Evolutionary conservation across 2,797 vertebrate genomes (phyloP), one percentile per base, ranked within the genome.

Genomic region (Paguma larvata): DNA sequence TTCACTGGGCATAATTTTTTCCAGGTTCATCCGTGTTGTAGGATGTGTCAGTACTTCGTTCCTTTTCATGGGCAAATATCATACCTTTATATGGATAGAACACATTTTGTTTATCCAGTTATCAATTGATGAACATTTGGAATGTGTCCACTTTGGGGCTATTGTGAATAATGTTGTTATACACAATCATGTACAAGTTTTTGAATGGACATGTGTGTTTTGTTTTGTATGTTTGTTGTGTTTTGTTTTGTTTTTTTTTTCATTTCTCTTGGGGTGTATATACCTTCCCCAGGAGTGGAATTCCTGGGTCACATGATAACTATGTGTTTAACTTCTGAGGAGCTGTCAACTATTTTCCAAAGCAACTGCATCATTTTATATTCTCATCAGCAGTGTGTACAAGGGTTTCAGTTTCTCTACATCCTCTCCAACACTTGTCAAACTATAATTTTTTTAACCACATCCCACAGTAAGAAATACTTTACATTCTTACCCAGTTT

Each of bases 401-500:
- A n/a, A 92, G 62, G 46, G 38, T 89, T 92, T 93, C 15, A 67
- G 2, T 87, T 94, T 90, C 18, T 83, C 18, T 72, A 41, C 51
- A 56, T 91, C 59, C 34, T 92, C 0, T 0, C 82, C 38, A 77
- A 44, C 89, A 75, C 21, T 70, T 88, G 88, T 80, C 56, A 84
- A 30, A 62, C 63, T 84, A 3, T 88, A 63, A 93, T 65, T 85
- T 51, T 95, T 46, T 75, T 72, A 73, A 78, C 67, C 80, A 73
- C 21, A 67, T 65, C 53, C 62, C 41, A 95, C 85, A 94, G 25
- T 79, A 86, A 89, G 85, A 89, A 80, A 68, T 88, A 51, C 16
- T 97, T 96, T 90, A 65, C 44, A 48, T 92, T 91, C 34, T 63
- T 92, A 92, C 38, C 48, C 65, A 80, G 77, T 92, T 89, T 82